Percentiles rank a stretch among this genome's conserved stretches.
Conservation (phyloP, 2,797 vertebrate genomes). For the Fistularia tabacaria region DNA sequence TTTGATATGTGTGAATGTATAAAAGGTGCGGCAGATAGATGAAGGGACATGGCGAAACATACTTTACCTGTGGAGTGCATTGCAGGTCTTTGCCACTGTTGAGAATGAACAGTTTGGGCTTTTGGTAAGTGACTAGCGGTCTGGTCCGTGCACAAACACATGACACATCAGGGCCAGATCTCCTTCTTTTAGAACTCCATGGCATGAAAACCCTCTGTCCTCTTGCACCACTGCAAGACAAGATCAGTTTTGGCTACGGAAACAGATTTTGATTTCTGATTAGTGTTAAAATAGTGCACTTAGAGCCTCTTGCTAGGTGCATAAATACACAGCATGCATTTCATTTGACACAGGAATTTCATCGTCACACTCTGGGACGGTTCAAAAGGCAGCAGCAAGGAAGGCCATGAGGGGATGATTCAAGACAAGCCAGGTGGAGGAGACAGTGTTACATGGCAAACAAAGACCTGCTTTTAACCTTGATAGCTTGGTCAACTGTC, state of each 20-base stretch:
- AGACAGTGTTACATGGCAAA: conserved; percentile 13
- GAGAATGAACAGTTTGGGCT: conserved; percentile 82
- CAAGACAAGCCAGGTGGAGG: conserved; percentile 23
- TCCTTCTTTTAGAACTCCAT: conserved; percentile 72
- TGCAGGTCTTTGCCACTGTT: conserved; percentile 23
- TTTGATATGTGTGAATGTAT: no score
- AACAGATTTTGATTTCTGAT: background rate
- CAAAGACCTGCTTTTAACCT: conserved; percentile 6
- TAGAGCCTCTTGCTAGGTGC: conserved; percentile 10
- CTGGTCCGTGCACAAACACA: conserved; percentile 84
- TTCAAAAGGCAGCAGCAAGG: conserved; percentile 31
- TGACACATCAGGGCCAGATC: conserved; percentile 62
- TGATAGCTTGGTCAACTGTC: background rate
- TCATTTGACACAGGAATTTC: conserved; percentile 26
- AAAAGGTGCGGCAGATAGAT: no score
- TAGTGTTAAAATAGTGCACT: background rate
- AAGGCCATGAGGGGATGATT: conserved; percentile 34
- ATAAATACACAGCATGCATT: conserved; percentile 14
- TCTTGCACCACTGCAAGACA: conserved; percentile 36
- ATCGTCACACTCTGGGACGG: conserved; percentile 31
- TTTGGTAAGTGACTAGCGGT: conserved; percentile 84
- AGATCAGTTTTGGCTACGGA: conserved; percentile 2
- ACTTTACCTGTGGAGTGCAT: conserved; percentile 27
- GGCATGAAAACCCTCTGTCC: conserved; percentile 24
- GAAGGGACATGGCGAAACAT: no score